Percentiles rank a stretch among this genome's conserved stretches.
Conservation (phyloP, 1,140 invertebrate genomes). For the Caenorhabditis brenneri region DNA sequence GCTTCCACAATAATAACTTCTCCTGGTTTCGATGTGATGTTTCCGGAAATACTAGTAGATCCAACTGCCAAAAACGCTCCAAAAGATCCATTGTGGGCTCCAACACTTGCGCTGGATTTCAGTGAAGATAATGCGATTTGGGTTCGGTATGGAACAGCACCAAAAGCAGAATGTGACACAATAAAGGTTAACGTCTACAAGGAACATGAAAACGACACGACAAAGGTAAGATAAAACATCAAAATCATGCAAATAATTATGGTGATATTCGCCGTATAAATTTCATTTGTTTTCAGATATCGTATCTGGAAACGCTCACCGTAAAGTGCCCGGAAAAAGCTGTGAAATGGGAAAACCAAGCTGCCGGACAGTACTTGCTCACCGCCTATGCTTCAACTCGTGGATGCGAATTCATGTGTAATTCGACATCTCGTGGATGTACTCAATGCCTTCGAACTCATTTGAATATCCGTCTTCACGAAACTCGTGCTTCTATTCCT, state of each 20-base stretch:
- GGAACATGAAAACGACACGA: slow-evolving; percentile 25
- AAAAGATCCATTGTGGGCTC: slow-evolving; percentile 57
- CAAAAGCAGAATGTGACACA: slow-evolving; percentile 1
- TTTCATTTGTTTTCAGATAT: background rate
- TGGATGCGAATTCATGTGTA: slow-evolving; percentile 59
- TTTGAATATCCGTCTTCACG: slow-evolving; percentile 61
- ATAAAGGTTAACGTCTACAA: slow-evolving; percentile 19
- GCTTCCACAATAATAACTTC: slow-evolving; percentile 55
- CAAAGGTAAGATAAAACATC: background rate
- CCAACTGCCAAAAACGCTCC: slow-evolving; percentile 48
- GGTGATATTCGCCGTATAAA: background rate
- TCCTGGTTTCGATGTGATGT: slow-evolving; percentile 54
- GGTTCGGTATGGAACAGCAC: slow-evolving; percentile 11
- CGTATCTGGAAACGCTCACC: background rate
- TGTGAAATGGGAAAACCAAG: slow-evolving; percentile 1
- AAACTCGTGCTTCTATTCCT: slow-evolving; percentile 49
- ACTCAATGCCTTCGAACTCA: slow-evolving; percentile 57
- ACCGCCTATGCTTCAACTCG: slow-evolving; percentile 57
- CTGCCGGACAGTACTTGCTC: slow-evolving; percentile 54
- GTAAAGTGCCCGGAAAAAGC: background rate
- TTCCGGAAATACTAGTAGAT: slow-evolving; percentile 47
- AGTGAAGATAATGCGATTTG: slow-evolving; percentile 56
- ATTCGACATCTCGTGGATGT: slow-evolving; percentile 3
- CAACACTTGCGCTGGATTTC: slow-evolving; percentile 59
- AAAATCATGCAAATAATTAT: no score